These are phyloP conservation scores for Camponotus vicinus DNA, from an alignment of 1,140 invertebrate species.

Conservation along the genomic window DNA sequence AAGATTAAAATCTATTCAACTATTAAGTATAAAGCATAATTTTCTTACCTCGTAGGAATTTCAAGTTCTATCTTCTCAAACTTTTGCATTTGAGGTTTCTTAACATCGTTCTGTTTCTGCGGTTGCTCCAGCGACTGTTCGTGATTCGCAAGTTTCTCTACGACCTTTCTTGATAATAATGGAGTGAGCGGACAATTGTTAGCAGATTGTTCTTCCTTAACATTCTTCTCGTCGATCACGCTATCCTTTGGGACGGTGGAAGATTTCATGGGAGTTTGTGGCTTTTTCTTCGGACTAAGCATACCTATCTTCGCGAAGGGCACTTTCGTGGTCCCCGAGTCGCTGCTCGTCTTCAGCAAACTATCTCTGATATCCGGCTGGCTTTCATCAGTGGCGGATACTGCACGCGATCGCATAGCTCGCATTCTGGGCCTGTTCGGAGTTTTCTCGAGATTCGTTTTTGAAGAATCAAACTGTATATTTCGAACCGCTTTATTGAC, in stretches of 20 bases:
- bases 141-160: slow-evolving; percentile 84
- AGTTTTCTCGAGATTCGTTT: slow-evolving; percentile 64
- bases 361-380: slow-evolving; percentile 82
- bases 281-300: slow-evolving; percentile 82
- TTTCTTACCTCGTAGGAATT: slow-evolving; percentile 89
- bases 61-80: slow-evolving; percentile 92
- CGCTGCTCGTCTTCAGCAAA: slow-evolving; percentile 78
- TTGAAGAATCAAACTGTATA: slow-evolving; percentile 80
- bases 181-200: slow-evolving; percentile 75
- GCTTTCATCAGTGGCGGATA: slow-evolving; percentile 70
- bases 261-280: slow-evolving; percentile 71
- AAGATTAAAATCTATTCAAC: slow-evolving; percentile 17
- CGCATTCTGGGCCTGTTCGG: slow-evolving; percentile 45
- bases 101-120: slow-evolving; percentile 77
- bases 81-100: slow-evolving; percentile 88
- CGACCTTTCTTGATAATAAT: slow-evolving; percentile 75
- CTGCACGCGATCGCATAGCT: slow-evolving; percentile 62
- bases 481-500: slow-evolving; percentile 76
- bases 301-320: slow-evolving; percentile 82
- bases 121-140: slow-evolving; percentile 86
- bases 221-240: background rate
- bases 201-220: slow-evolving; percentile 44
- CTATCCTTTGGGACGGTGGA: background rate
- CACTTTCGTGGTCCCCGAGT: slow-evolving; percentile 76
- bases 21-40: background rate